Percentiles rank a stretch among this genome's conserved stretches.
Conservation (phyloP, 1,140 invertebrate genomes). For the Drosophila nasuta region DNA sequence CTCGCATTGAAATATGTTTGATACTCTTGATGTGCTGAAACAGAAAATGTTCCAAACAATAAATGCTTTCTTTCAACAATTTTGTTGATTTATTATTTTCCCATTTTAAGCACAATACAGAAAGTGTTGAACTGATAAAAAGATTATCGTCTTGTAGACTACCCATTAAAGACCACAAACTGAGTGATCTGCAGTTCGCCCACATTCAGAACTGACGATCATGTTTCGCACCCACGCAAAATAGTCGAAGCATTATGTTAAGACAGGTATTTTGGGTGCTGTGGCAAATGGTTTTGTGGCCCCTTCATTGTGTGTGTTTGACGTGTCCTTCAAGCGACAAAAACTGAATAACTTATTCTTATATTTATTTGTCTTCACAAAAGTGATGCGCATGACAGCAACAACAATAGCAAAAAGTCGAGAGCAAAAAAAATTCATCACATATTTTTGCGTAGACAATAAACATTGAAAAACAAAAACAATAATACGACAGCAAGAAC, state of each 20-base stretch:
- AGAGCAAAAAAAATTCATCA: constrained; percentile 44
- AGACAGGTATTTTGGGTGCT: constrained; percentile 47
- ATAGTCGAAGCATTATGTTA: constrained; percentile 1
- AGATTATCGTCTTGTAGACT: background rate
- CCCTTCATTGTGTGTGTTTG: constrained; percentile 59
- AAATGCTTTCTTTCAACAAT: too few relatives aligned
- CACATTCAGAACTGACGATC: constrained; percentile 28
- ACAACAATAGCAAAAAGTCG: constrained; percentile 30
- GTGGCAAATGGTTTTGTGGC: constrained; percentile 25
- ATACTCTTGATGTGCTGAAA: too few relatives aligned
- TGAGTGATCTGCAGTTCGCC: background rate
- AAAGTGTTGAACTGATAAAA: too few relatives aligned
- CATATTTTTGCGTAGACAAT: constrained; percentile 73
- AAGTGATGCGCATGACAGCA: constrained; percentile 73
- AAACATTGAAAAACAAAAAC: constrained; percentile 62
- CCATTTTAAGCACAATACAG: too few relatives aligned
- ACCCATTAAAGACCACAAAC: background rate
- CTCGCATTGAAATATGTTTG: too few relatives aligned
- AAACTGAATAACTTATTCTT: constrained; percentile 45
- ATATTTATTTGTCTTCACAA: constrained; percentile 54
- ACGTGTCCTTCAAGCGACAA: constrained; percentile 69
- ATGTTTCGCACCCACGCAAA: constrained; percentile 65
- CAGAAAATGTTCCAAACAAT: too few relatives aligned
- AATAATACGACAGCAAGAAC: constrained; percentile 22
- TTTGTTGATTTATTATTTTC: too few relatives aligned